These are phyloP conservation scores for Coregonus suidteri DNA, from an alignment of 2,797 vertebrate genomes.

Conservation along the genomic window DNA sequence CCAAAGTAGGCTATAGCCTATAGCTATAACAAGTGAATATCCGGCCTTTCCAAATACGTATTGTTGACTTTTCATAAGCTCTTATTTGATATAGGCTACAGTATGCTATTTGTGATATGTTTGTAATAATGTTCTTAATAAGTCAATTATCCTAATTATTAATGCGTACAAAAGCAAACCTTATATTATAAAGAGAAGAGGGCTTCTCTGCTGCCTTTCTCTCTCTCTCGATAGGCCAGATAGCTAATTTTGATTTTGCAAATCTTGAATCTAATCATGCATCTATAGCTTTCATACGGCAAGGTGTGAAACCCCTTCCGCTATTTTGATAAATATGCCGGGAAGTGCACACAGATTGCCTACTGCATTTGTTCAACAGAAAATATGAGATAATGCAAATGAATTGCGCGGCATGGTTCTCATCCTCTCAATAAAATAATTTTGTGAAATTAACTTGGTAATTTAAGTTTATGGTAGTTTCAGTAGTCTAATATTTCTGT, in stretches of 20 bases:
- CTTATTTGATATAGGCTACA: not conserved
- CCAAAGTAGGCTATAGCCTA: not conserved
- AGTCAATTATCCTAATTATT: not conserved
- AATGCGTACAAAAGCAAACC: not conserved
- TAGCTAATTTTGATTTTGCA: not conserved
- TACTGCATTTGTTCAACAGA: not conserved
- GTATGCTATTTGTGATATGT: constrained; percentile 1
- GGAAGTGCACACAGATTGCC: constrained; percentile 52
- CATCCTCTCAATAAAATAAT: not conserved
- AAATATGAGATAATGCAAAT: constrained; percentile 4
- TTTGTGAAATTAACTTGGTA: not conserved
- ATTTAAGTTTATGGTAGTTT: not conserved
- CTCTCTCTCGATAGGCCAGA: not conserved
- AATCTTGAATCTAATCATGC: not conserved
- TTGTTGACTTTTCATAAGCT: not conserved
- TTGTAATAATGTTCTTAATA: not conserved
- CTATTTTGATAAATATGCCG: constrained; percentile 86
- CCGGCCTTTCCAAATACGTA: not conserved
- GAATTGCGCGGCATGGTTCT: not conserved
- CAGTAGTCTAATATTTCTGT: not conserved
- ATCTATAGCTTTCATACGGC: constrained; percentile 68
- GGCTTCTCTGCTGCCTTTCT: not conserved
- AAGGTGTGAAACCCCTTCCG: constrained; percentile 74
- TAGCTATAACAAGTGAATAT: not conserved
- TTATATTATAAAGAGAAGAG: too few species aligned